Conservation (phyloP, 2,113 vertebrate species). For the crab-eating macaque (Macaca fascicularis) region DNA sequence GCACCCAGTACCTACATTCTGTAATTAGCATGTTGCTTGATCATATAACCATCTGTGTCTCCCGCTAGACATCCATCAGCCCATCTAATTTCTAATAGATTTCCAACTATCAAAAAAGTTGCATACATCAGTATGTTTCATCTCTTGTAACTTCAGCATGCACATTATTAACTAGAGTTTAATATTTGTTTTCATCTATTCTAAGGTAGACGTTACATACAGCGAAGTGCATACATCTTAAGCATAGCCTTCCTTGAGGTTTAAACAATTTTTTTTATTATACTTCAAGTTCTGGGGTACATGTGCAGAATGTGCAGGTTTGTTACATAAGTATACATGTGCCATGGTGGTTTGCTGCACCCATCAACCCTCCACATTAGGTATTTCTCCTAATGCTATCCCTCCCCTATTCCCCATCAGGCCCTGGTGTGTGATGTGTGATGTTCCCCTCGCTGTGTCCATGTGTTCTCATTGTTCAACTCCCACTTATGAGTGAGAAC, state of each 20-base stretch:
- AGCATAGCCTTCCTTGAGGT: not conserved
- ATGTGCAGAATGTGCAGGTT: too few relatives aligned
- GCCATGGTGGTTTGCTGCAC: too few relatives aligned
- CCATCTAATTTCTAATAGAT: not conserved
- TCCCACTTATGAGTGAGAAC: too few relatives aligned
- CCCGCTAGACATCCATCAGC: not conserved
- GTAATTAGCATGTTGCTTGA: not conserved
- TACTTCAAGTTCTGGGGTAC: too few relatives aligned
- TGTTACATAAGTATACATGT: too few relatives aligned
- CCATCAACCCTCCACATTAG: too few relatives aligned
- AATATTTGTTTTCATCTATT: not conserved
- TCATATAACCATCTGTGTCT: not conserved
- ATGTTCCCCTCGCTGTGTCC: too few relatives aligned
- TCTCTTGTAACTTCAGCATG: not conserved
- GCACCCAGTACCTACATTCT: not conserved
- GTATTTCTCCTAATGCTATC: too few relatives aligned
- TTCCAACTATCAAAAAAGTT: not conserved
- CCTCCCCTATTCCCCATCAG: too few relatives aligned
- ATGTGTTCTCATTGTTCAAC: too few relatives aligned
- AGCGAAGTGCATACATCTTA: not conserved
- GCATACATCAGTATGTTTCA: not conserved
- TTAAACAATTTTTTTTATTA: too few relatives aligned
- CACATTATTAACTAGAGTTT: not conserved
- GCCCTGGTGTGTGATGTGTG: too few relatives aligned
- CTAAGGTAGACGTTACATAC: not conserved